Percentiles rank a stretch among this genome's conserved stretches.
These are phyloP conservation scores for Timandra comae DNA, from an alignment of 2,888 invertebrate species.

Conservation along the genomic window DNA sequence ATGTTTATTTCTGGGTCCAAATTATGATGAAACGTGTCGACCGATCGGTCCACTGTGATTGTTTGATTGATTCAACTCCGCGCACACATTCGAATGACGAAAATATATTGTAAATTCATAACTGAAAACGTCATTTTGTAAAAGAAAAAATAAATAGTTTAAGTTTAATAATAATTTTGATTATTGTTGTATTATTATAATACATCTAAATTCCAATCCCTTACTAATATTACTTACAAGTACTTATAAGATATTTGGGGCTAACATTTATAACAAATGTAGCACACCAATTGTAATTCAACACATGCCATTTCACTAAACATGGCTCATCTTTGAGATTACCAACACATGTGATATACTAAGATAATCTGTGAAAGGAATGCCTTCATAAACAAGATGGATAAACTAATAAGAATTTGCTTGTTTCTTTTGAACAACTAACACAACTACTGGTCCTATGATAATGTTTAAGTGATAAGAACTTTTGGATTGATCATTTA, in stretches of 20 bases:
- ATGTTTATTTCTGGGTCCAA: conserved; percentile 67
- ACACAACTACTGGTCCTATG: too few species aligned
- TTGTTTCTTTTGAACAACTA: too few species aligned
- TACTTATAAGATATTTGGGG: neutral
- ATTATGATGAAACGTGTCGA: conserved; percentile 43
- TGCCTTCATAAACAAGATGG: too few species aligned
- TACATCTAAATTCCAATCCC: conserved; percentile 19
- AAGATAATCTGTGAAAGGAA: too few species aligned
- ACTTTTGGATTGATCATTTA: too few species aligned
- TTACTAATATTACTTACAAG: neutral
- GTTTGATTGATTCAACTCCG: conserved; percentile 42
- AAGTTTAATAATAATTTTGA: conserved; percentile 65
- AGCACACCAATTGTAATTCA: neutral
- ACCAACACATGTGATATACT: too few species aligned
- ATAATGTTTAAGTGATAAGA: too few species aligned
- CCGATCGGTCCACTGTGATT: conserved; percentile 43
- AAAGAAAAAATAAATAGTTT: conserved; percentile 73
- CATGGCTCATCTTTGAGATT: too few species aligned
- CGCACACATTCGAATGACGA: conserved; percentile 32
- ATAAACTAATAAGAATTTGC: too few species aligned
- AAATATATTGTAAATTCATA: conserved; percentile 70
- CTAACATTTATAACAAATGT: neutral
- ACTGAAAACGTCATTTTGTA: conserved; percentile 65
- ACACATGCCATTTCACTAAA: neutral
- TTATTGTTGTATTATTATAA: conserved; percentile 56